Evolutionary conservation across 1,140 invertebrate genomes (phyloP), one percentile per base, ranked within the genome.

Genomic region (Apis cerana): DNA sequence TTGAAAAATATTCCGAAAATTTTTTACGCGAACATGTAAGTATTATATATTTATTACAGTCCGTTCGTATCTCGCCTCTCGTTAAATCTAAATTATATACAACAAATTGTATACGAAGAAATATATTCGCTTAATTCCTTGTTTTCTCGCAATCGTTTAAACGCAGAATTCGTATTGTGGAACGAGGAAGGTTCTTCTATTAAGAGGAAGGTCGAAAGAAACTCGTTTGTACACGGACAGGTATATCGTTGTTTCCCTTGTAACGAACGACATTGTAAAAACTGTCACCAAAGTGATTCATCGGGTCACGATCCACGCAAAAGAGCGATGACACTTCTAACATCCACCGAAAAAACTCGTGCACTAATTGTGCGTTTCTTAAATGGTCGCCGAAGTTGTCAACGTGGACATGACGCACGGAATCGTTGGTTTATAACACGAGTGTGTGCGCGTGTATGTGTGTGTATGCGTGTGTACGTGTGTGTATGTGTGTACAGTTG

Each of bases 141-240:
- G 12, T 23, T 52, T 11, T 56, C 21, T 78, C 56, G 23, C 43
- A 19, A 33, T 54, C 50, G 17, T 56, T 48, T n/a, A 48, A 64
- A 64, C 70, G 61, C 19, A 10, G 10, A 59, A 23, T 68, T 50
- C 59, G n/a, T 13, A 17, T 56, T 23, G 54, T 23, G 33, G 27
- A n/a, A 17, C 52, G 33, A 43, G 33, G 33, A 43, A 43, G 33
- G 33, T 43, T 43, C 33, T 43, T 43, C 33, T 43, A 17, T 43
- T 8, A 52, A 43, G n/a, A 43, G 80, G 64, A 69, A 82, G 72
- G 80, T 50, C 61, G 80, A 76, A 43, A 68, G 33, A 68, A 48
- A 76, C 61, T 75, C 48, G 74, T 82, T 81, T 82, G 80, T 82
- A 76, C 80, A n/a, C 56, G 33, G 56, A 76, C 74, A 76, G 74